phyloP scores from a whole-genome alignment of 92 coral and sea anemone species.

The Virgularia gustaviana region DNA sequence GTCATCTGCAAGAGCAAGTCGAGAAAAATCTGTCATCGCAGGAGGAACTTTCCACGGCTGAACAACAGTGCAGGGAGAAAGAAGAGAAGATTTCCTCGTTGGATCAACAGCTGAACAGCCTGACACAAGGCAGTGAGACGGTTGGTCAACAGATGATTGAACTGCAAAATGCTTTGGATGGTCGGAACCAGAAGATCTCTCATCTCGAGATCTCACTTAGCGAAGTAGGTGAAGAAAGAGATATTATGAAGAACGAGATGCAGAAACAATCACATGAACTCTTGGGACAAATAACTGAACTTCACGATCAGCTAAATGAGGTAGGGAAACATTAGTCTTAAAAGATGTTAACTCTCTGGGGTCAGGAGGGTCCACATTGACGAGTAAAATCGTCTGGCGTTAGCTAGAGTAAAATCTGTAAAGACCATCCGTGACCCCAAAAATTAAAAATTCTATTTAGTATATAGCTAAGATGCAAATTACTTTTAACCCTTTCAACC shows the following conservation, averaged over 20 bases:
- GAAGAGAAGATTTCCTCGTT: constrained; percentile 62
- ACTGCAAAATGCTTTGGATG: constrained; percentile 9
- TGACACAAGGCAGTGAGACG: constrained; percentile 52
- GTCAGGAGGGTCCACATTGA: too few relatives aligned
- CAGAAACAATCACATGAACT: constrained; percentile 72
- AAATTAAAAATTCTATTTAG: too few relatives aligned
- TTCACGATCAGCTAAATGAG: constrained; percentile 72
- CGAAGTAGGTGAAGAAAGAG: constrained; percentile 50
- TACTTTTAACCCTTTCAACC: too few relatives aligned
- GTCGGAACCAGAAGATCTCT: constrained; percentile 20
- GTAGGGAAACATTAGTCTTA: too few relatives aligned
- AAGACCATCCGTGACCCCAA: too few relatives aligned
- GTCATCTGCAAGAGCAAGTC: constrained; percentile 71
- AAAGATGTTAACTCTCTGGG: too few relatives aligned
- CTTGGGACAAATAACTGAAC: constrained; percentile 62
- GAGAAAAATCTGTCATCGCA: constrained; percentile 66
- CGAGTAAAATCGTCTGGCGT: too few relatives aligned
- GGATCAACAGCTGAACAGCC: constrained; percentile 54
- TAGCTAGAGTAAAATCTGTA: too few relatives aligned
- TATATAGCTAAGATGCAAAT: too few relatives aligned
- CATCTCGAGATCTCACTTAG: constrained; percentile 8
- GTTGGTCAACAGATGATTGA: constrained; percentile 60
- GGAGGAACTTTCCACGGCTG: constrained; percentile 61
- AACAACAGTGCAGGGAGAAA: constrained; percentile 48
- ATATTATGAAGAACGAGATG: constrained; percentile 62